Percentiles rank a stretch among this genome's conserved stretches.
Evolutionary conservation across 2,797 vertebrate genomes (phyloP).

Genomic region (Darevskia nairensis): DNA sequence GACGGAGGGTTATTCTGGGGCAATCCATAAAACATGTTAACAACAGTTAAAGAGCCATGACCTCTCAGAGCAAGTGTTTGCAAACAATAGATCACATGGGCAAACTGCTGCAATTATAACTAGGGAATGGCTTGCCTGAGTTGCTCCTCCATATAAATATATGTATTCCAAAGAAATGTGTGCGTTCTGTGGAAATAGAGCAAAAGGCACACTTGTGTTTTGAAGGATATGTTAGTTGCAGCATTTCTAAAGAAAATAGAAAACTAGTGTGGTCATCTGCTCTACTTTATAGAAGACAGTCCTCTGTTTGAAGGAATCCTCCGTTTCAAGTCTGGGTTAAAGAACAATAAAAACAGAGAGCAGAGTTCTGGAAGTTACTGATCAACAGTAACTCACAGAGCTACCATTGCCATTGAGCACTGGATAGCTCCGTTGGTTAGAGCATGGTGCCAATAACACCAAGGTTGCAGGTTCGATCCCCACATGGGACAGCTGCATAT

Average conservation of each 20-base stretch:
- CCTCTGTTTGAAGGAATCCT: no score
- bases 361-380: no score
- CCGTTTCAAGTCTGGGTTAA: no score
- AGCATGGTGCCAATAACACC: no score
- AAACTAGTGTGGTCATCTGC: background rate
- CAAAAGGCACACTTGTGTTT: background rate
- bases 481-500: no score
- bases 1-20: background rate
- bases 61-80: background rate
- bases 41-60: background rate
- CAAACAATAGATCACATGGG: background rate
- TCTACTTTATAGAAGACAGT: no score
- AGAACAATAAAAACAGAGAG: no score
- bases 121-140: no score
- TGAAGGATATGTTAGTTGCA: background rate
- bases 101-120: background rate
- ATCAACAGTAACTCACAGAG: no score
- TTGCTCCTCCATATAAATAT: background rate
- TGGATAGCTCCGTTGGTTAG: no score
- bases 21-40: background rate
- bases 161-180: background rate
- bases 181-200: background rate
- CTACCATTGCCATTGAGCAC: no score
- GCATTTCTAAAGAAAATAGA: background rate
- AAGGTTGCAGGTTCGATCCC: no score